Evolutionary conservation across 2,797 vertebrate species (phyloP), one percentile per base, ranked within the genome.

Genomic region (Gymnopithys bicolor): DNA sequence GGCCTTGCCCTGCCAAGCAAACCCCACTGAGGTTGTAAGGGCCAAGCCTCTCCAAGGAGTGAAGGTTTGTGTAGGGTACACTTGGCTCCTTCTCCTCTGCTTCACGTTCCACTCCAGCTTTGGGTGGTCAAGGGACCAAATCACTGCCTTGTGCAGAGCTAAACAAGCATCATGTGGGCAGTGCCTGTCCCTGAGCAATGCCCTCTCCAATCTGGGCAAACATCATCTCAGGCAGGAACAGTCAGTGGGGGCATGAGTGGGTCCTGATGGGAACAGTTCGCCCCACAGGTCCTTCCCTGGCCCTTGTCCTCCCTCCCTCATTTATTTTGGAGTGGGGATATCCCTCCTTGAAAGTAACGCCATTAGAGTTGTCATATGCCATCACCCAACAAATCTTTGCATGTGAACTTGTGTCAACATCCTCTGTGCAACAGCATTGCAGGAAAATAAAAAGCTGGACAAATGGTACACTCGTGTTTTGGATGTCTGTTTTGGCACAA

Each of bases 141-240:
- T 49, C 1, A 0, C 23, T 71, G 58, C 55, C 39, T 33, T 13
- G 21, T 1, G 1, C n/a, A 30, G 37, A 58, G 41, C 30, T 78
- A 13, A 35, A 0, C 45, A 35, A 1, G 15, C 49, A 28, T 0
- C 53, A 24, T 17, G 14, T 3, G 3, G 56, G 52, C 76, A 67
- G 28, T 0, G 1, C 33, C 59, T 45, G 55, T 37, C 67, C n/a
- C 28, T 53, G 37, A 8, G 2, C 59, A 15, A 0, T 1, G 7
- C 18, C 5, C 5, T 1, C 49, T 76, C 37, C 59, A 27, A 0
- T 4, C 19, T 4, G 43, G 24, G 56, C 68, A 43, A 8, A 21
- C 0, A 0, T n/a, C 49, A 9, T 32, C 22, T 3, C 45, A 8
- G 9, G 23, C n/a, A 37, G 27, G 14, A 74, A 0, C 15, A 70